These are phyloP conservation scores for Patiria pectinifera DNA, from an alignment of 53 echinoderm and acorn worm species.

Conservation along the genomic window DNA sequence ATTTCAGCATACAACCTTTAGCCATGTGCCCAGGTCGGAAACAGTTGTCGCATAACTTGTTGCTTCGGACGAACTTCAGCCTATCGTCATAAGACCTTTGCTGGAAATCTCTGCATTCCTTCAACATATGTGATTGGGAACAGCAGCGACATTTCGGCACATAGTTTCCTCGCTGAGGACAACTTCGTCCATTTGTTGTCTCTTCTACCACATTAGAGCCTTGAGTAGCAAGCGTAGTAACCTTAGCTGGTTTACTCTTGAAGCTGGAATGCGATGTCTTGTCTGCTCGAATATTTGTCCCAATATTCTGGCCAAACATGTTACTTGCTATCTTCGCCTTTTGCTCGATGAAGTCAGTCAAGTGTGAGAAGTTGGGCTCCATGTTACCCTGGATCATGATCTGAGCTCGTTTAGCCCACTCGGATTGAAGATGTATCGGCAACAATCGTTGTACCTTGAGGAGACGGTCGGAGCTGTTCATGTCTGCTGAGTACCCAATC, in stretches of 20 bases:
- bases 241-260: not conserved
- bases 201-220: not conserved
- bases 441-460: no score
- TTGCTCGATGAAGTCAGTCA: not conserved
- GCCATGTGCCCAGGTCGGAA: slow-evolving; percentile 57
- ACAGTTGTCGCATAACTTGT: slow-evolving; percentile 68
- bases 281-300: no score
- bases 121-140: slow-evolving; percentile 25
- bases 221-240: not conserved
- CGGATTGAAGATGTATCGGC: no score
- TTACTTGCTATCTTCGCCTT: not conserved
- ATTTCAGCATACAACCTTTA: slow-evolving; percentile 33
- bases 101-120: slow-evolving; percentile 44
- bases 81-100: slow-evolving; percentile 37
- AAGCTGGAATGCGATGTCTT: not conserved
- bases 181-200: no score
- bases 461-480: no score
- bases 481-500: no score
- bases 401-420: no score
- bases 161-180: not conserved
- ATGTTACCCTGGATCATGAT: not conserved
- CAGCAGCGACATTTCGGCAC: not conserved
- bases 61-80: slow-evolving; percentile 30
- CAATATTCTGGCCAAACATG: not conserved
- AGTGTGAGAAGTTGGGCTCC: not conserved